Evolutionary conservation across 2,888 invertebrate species (phyloP).

Genomic region (Chymomyza caudatula): DNA sequence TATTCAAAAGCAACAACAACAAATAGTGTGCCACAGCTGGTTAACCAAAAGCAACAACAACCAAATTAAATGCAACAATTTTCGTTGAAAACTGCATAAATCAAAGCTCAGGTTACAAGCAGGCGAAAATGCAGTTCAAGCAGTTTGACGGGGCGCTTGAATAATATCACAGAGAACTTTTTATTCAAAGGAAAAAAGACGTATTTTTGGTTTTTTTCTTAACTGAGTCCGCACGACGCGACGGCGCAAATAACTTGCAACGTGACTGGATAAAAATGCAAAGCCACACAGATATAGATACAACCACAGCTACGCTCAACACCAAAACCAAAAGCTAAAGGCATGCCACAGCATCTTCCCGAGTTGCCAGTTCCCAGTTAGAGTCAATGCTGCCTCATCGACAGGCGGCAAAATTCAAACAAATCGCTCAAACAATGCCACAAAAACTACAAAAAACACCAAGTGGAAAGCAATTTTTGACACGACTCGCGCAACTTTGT

Average conservation of each 20-base stretch:
- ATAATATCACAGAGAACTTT: slow-evolving; percentile 40
- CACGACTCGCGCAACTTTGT: slow-evolving; percentile 61
- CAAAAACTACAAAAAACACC: slow-evolving; percentile 17
- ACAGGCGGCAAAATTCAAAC: slow-evolving; percentile 66
- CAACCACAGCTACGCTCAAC: not conserved
- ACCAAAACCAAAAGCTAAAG: slow-evolving; percentile 1
- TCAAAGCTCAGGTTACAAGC: slow-evolving; percentile 56
- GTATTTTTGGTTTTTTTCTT: slow-evolving; percentile 6
- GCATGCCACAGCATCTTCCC: slow-evolving; percentile 56
- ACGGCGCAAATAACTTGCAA: slow-evolving; percentile 68
- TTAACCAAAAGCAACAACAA: not conserved
- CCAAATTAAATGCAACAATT: slow-evolving; percentile 39
- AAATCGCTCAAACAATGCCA: slow-evolving; percentile 55
- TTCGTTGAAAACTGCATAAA: slow-evolving; percentile 58
- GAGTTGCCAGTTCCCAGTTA: slow-evolving; percentile 27
- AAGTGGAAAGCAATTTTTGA: slow-evolving; percentile 51
- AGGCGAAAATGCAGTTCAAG: slow-evolving; percentile 10
- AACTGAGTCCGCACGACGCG: slow-evolving; percentile 12
- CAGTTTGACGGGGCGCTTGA: not conserved
- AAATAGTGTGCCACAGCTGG: not conserved
- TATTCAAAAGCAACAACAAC: not conserved
- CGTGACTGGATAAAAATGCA: slow-evolving; percentile 68
- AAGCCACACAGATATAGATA: slow-evolving; percentile 42
- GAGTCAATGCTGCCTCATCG: slow-evolving; percentile 30
- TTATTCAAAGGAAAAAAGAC: not conserved